These are phyloP conservation scores for Aurelia sp. DNA, from an alignment of 30 jellyfish, hydroid and myxozoan genomes.

Conservation along the genomic window DNA sequence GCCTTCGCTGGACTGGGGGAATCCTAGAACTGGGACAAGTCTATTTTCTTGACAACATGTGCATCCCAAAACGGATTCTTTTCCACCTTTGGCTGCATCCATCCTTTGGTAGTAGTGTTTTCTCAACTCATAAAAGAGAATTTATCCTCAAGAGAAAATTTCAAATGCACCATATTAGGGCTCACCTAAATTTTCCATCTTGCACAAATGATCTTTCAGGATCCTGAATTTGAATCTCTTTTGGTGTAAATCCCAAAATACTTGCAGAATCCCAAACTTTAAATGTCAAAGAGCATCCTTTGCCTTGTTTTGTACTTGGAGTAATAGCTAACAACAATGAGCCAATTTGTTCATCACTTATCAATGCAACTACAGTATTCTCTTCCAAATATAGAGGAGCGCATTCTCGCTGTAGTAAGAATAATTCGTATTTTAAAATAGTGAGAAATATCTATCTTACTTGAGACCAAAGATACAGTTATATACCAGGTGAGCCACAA, in stretches of 20 bases:
- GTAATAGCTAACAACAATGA: constrained; percentile 66
- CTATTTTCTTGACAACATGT: no score
- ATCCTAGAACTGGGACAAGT: no score
- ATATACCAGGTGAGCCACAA: no score
- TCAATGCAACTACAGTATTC: constrained; percentile 47
- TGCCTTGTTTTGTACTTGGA: constrained; percentile 41
- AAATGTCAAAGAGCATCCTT: constrained; percentile 22
- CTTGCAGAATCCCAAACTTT: constrained; percentile 77
- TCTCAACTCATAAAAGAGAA: no score
- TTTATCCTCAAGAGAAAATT: neutral
- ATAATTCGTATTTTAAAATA: no score
- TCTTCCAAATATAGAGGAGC: constrained; percentile 89
- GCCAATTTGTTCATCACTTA: constrained; percentile 54
- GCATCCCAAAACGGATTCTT: no score
- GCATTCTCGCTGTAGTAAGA: constrained; percentile 61
- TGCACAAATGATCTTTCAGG: constrained; percentile 21
- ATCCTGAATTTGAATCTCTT: constrained; percentile 70
- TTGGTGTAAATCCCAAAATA: constrained; percentile 76
- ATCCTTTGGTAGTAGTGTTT: no score
- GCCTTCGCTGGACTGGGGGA: no score
- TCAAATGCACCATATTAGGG: neutral
- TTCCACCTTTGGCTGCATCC: no score
- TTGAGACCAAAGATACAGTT: no score
- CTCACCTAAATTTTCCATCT: constrained; percentile 80
- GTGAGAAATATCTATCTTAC: no score